Conservation (phyloP, 2,888 invertebrate species). For the Spialia ferax region DNA sequence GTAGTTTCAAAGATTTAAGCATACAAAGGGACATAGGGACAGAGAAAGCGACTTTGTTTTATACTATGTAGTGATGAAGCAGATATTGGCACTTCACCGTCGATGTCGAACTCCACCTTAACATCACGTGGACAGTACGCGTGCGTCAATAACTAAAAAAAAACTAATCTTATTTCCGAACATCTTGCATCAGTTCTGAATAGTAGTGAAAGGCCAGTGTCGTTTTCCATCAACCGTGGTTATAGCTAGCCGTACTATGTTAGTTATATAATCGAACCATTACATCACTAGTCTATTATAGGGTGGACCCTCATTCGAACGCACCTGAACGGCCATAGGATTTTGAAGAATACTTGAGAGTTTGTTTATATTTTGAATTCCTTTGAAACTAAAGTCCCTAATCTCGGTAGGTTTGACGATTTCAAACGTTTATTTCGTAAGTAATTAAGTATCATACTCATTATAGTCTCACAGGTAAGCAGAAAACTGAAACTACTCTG, state of each 20-base stretch:
- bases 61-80: too few relatives aligned
- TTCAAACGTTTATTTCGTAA: too few relatives aligned
- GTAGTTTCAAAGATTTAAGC: too few relatives aligned
- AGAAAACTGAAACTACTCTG: too few relatives aligned
- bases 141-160: background rate
- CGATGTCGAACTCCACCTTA: background rate
- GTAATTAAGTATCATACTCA: too few relatives aligned
- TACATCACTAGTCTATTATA: background rate
- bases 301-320: background rate
- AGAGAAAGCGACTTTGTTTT: too few relatives aligned
- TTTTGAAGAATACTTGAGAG: background rate
- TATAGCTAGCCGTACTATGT: background rate
- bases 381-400: too few relatives aligned
- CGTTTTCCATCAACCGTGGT: background rate
- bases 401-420: too few relatives aligned
- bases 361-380: too few relatives aligned
- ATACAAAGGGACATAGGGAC: too few relatives aligned
- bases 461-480: too few relatives aligned
- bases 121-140: background rate
- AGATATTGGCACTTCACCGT: too few relatives aligned
- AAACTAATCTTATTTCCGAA: background rate
- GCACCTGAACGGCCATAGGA: background rate
- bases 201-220: constrained; percentile 1
- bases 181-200: background rate
- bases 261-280: background rate